phyloP scores from a whole-genome alignment of 2,113 vertebrate genomes.

The Lipophrys pholis region DNA sequence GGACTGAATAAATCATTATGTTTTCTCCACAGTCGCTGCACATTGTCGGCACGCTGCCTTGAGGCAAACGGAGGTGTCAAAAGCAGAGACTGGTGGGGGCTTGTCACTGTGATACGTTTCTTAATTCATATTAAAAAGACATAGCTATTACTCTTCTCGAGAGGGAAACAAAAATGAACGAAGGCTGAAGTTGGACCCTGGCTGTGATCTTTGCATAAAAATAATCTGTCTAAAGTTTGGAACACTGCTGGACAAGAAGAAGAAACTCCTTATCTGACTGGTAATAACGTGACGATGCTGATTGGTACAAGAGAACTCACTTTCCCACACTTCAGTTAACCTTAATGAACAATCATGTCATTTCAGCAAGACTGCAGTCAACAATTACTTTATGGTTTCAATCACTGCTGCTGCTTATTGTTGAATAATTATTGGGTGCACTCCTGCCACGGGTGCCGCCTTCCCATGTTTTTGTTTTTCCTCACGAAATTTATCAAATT shows the following conservation, averaged over 20 bases:
- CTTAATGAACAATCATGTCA: background rate
- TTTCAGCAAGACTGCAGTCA: background rate
- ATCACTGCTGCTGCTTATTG: background rate
- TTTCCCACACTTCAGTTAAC: background rate
- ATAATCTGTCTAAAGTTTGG: background rate
- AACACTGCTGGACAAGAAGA: conserved; percentile 3
- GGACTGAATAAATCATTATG: conserved; percentile 39
- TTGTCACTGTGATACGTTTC: background rate
- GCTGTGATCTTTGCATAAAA: background rate
- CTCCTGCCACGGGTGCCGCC: background rate
- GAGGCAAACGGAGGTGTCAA: conserved; percentile 30
- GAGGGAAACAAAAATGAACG: conserved; percentile 14
- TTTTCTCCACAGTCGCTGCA: conserved; percentile 23
- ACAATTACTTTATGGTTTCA: background rate
- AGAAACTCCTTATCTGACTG: background rate
- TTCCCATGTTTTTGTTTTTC: background rate
- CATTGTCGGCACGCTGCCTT: conserved; percentile 3
- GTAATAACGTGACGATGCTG: too few species aligned
- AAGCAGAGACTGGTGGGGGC: conserved; percentile 12
- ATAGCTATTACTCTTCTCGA: background rate
- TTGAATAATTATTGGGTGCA: background rate
- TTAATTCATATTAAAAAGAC: conserved; percentile 17
- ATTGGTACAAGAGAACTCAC: background rate
- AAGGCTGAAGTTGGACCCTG: background rate
- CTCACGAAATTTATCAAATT: background rate